A percentile compares a stretch with the other conserved stretches of the same genome.
These are phyloP conservation scores for Tetropium fuscum DNA, from an alignment of 2,888 invertebrate genomes.

Conservation along the genomic window DNA sequence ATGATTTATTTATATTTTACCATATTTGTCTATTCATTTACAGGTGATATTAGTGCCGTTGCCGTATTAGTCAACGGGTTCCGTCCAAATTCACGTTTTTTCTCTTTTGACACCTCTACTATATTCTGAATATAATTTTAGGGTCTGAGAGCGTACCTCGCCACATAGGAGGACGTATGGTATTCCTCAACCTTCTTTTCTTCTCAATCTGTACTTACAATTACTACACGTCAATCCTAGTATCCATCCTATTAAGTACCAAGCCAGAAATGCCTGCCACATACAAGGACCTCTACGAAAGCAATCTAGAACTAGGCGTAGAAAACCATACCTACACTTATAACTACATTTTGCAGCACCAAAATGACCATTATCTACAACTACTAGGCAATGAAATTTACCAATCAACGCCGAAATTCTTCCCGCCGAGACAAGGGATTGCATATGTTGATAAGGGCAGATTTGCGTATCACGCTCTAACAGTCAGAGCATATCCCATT, in stretches of 20 bases:
- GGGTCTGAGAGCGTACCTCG: conserved; percentile 51
- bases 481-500: conserved; percentile 63
- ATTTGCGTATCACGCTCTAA: conserved; percentile 69
- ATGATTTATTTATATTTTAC: too few relatives aligned
- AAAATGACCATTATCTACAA: conserved; percentile 43
- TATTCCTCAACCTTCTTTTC: conserved; percentile 54
- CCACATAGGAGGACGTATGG: conserved; percentile 52
- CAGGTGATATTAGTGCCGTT: too few relatives aligned
- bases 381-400: conserved; percentile 49
- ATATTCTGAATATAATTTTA: too few relatives aligned
- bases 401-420: conserved; percentile 40
- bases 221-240: conserved; percentile 73
- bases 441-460: conserved; percentile 65
- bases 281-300: conserved; percentile 67
- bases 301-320: conserved; percentile 66
- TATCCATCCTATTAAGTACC: conserved; percentile 69
- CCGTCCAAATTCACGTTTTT: too few relatives aligned
- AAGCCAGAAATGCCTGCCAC: conserved; percentile 68
- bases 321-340: conserved; percentile 68
- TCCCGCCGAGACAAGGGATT: conserved; percentile 58
- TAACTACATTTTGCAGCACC: conserved; percentile 56
- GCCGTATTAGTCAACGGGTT: too few relatives aligned
- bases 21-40: too few relatives aligned
- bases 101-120: too few relatives aligned
- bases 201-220: conserved; percentile 68